These are phyloP conservation scores for Calyptomena viridis DNA, from an alignment of 2,113 vertebrate species.

Conservation along the genomic window DNA sequence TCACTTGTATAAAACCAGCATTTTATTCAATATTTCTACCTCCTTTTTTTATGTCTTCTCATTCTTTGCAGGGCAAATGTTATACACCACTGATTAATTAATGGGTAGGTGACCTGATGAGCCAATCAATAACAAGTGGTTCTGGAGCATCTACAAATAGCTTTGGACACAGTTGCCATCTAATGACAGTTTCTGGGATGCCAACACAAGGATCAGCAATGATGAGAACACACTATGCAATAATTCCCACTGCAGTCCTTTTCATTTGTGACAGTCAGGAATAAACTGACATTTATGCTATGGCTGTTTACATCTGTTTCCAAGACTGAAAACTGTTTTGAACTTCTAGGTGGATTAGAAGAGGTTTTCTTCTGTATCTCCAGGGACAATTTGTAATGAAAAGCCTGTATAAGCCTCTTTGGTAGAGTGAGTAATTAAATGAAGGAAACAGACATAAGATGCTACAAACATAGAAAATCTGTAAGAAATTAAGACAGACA, in stretches of 20 bases:
- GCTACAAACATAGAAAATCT: neutral
- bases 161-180: neutral
- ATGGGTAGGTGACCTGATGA: neutral
- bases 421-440: neutral
- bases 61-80: neutral
- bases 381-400: neutral
- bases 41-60: neutral
- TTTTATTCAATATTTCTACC: neutral
- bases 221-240: neutral
- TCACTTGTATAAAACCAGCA: neutral
- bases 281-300: neutral
- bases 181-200: neutral
- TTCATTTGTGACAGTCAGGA: neutral
- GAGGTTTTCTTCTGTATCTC: neutral
- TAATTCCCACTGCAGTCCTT: neutral
- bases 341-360: neutral
- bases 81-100: neutral
- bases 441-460: neutral
- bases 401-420: neutral
- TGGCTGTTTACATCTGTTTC: neutral
- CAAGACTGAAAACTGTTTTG: neutral
- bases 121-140: neutral
- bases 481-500: slow-evolving; percentile 3
- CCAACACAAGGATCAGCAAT: neutral
- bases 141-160: neutral